Evolutionary conservation across 2,113 vertebrate genomes (phyloP), one percentile per base, ranked within the genome.

Genomic region (Gadus chalcogrammus): DNA sequence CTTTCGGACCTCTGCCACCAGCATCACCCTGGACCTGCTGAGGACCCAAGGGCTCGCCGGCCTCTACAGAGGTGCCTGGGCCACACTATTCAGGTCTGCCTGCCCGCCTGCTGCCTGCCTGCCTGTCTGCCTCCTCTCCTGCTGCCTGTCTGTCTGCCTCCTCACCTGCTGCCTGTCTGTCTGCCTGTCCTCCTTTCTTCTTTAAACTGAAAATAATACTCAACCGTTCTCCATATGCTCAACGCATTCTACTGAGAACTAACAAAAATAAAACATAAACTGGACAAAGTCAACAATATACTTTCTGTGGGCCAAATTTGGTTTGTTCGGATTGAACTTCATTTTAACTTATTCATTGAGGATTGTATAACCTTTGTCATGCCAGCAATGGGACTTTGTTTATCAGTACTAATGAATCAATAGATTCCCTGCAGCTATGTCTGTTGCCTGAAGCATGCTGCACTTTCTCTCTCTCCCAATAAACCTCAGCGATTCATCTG

Each of bases 51-150:
- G 93, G 4, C 73, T 94, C 68, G 80, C 83, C 3, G 94, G 93
- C 12, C 90, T 95, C 42, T 93, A 94, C 79, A 91, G 80, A 22
- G 93, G 94, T 4, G 87, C 91, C 20, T 92, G 93, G 20, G 94
- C 89, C 72, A 93, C 93, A 0, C 82, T 95, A 71, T 88, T 95
- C 84, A 94, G 95, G 95, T 58, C n/a, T 58, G 15, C 55, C n/a
- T 58, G 55, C 13, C n/a, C n/a, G 15, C 55, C n/a, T 58, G 55
- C 13, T 17, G 15, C 7, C 1, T 18, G 60, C n/a, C 31, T 35
- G 31, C 4, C 31, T 31, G 15, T 16, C n/a, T 58, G 55, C 31
- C 31, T 35, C 31, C 31, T 35, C 31, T 1, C 31, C 31, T 35
- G 31, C 31, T 35, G 31, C 6, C 31, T 35, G 31, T 35, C 16